phyloP scores from a whole-genome alignment of 2,888 invertebrate genomes.

The Drosophila meridiana region DNA sequence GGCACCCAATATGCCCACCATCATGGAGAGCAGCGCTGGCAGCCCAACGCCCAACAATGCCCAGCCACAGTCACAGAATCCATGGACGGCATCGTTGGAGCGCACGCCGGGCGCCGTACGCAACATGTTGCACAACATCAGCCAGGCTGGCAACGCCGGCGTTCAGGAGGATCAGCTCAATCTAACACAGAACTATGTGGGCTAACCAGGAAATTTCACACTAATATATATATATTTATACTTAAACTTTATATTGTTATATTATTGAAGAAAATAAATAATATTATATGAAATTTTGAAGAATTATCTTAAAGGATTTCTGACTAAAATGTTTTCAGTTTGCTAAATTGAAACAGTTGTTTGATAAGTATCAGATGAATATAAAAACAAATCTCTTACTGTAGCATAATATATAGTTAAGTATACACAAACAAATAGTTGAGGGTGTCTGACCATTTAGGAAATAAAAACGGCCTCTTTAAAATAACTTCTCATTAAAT shows the following conservation, averaged over 20 bases:
- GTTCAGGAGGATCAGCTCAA: slow-evolving; percentile 82
- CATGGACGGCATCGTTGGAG: slow-evolving; percentile 79
- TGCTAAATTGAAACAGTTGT: too few species aligned
- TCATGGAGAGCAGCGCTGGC: slow-evolving; percentile 80
- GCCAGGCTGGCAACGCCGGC: slow-evolving; percentile 54
- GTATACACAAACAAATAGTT: too few species aligned
- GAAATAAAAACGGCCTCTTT: too few species aligned
- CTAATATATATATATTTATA: not conserved
- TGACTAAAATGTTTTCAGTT: too few species aligned
- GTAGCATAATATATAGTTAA: too few species aligned
- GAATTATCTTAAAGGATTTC: too few species aligned
- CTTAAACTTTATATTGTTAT: not conserved
- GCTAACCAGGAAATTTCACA: slow-evolving; percentile 25
- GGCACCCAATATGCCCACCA: slow-evolving; percentile 84
- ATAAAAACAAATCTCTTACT: too few species aligned
- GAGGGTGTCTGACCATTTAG: too few species aligned
- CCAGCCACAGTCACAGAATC: slow-evolving; percentile 35
- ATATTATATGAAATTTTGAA: not conserved
- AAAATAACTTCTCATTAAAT: too few species aligned
- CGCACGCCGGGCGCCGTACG: slow-evolving; percentile 77
- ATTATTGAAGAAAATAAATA: slow-evolving; percentile 1
- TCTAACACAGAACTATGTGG: slow-evolving; percentile 80
- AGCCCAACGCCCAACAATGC: slow-evolving; percentile 47
- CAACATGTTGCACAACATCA: slow-evolving; percentile 81
- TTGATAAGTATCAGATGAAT: too few species aligned